phyloP scores from a whole-genome alignment of 1,140 invertebrate genomes.

The Lutraria rhynchaena region DNA sequence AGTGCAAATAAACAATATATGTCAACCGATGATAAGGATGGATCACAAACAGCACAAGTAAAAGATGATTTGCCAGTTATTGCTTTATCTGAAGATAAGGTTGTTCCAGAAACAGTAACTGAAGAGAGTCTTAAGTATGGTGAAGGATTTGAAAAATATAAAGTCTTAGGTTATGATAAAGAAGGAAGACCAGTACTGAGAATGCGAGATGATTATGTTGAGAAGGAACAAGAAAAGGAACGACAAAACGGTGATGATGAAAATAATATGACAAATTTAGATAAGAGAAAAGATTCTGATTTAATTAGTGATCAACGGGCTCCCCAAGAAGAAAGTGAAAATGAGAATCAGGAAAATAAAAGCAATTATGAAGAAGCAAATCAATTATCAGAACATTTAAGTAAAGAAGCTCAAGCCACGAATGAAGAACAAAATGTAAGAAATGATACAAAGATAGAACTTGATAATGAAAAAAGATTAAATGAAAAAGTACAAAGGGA shows the following conservation, averaged over 20 bases:
- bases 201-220: background rate
- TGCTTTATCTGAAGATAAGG: no score
- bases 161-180: conserved; percentile 37
- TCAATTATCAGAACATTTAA: no score
- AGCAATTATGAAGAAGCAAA: background rate
- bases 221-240: background rate
- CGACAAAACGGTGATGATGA: background rate
- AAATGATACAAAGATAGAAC: background rate
- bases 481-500: background rate
- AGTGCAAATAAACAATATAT: no score
- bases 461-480: background rate
- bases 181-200: conserved; percentile 43
- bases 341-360: background rate
- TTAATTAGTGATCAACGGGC: background rate
- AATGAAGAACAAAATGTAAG: background rate
- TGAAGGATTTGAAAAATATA: background rate
- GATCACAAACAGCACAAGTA: no score
- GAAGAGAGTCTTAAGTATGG: background rate
- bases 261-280: background rate
- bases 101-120: no score
- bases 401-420: no score
- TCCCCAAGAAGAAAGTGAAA: background rate
- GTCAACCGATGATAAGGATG: no score
- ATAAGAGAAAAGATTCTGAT: background rate
- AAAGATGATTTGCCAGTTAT: no score